phyloP scores from a whole-genome alignment of 2,797 vertebrate genomes.

The Moxostoma hubbsi region DNA sequence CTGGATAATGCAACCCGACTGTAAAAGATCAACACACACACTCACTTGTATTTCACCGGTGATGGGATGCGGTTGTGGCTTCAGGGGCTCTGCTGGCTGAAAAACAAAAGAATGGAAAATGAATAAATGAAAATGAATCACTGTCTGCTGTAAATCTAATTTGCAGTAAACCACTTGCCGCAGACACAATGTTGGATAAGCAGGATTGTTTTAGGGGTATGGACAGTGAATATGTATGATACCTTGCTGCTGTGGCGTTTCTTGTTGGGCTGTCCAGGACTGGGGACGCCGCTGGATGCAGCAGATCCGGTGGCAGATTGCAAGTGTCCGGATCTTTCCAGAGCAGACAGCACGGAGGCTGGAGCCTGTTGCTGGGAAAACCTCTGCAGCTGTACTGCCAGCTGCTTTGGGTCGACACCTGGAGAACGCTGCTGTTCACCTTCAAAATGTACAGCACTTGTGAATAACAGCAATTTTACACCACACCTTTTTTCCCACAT shows the following conservation, averaged over 20 bases:
- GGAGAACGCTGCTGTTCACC: conserved; percentile 93
- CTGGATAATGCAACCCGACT: too few species aligned
- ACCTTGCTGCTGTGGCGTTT: conserved; percentile 93
- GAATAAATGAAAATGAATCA: not conserved
- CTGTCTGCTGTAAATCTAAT: conserved; percentile 11
- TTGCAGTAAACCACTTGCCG: not conserved
- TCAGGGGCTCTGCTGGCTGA: conserved; percentile 83
- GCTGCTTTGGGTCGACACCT: conserved; percentile 95
- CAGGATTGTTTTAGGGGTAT: not conserved
- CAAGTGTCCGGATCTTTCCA: conserved; percentile 87
- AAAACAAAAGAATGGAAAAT: conserved; percentile 49
- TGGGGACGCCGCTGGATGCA: conserved; percentile 90
- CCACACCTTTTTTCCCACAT: not conserved
- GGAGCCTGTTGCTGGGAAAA: conserved; percentile 95
- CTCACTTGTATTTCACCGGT: conserved; percentile 97
- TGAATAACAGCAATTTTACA: not conserved
- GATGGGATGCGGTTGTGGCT: conserved; percentile 84
- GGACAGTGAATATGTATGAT: conserved; percentile 34
- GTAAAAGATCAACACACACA: not conserved
- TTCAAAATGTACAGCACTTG: conserved; percentile 61
- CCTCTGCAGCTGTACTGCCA: conserved; percentile 98
- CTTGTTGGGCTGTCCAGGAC: conserved; percentile 95
- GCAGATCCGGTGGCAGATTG: conserved; percentile 90
- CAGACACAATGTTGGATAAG: not conserved
- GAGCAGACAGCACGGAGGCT: conserved; percentile 77